Percentiles rank a stretch among this genome's conserved stretches.
Evolutionary conservation across 2,113 vertebrate genomes (phyloP).

Genomic region (Sapayoa aenigma): DNA sequence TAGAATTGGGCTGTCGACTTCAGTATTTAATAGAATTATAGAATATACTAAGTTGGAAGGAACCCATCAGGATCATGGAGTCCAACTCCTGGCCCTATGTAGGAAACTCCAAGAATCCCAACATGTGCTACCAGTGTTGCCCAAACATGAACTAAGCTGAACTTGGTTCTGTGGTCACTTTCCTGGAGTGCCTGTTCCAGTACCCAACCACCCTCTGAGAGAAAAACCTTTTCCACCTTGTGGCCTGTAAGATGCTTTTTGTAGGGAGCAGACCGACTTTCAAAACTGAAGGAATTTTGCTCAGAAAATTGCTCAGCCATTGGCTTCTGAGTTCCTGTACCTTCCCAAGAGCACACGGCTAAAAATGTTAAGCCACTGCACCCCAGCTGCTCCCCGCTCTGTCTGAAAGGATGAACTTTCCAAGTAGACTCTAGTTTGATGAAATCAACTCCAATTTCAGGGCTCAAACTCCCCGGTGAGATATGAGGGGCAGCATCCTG

Average conservation of each 20-base stretch:
- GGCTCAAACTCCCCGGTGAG: not conserved
- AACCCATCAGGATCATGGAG: not conserved
- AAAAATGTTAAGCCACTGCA: not conserved
- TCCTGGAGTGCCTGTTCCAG: not conserved
- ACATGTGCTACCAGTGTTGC: not conserved
- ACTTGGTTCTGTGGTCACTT: not conserved
- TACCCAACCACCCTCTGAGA: not conserved
- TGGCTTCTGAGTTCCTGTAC: not conserved
- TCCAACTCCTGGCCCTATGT: not conserved
- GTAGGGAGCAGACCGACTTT: not conserved
- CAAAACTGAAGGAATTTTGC: not conserved
- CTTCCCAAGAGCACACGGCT: not conserved
- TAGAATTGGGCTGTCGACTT: not conserved
- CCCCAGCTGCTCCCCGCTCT: not conserved
- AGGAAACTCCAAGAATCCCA: not conserved
- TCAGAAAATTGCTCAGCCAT: too few relatives aligned
- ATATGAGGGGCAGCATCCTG: not conserved
- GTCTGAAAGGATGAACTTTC: not conserved
- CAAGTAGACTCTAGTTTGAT: not conserved
- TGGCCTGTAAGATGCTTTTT: not conserved
- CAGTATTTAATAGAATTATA: not conserved
- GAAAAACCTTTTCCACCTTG: not conserved
- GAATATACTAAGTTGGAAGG: not conserved
- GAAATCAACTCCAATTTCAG: not conserved
- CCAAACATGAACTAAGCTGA: not conserved